Evolutionary conservation across 2,888 invertebrate genomes (phyloP).

Genomic region (Plebejus melissa): DNA sequence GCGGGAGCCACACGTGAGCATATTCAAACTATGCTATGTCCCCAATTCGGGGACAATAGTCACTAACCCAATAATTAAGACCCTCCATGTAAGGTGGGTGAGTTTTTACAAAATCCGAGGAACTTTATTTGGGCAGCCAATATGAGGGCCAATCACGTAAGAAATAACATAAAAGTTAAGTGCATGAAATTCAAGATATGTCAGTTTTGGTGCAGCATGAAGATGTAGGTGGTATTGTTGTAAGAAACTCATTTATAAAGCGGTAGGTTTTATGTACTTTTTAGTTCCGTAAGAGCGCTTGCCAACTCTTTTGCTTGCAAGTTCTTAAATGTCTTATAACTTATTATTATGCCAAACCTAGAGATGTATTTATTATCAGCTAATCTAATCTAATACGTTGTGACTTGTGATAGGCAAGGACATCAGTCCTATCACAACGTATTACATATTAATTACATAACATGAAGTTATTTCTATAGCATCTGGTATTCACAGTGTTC

Average conservation of each 20-base stretch:
- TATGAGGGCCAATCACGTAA: constrained; percentile 23
- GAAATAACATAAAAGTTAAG: constrained; percentile 23
- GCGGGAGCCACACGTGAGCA: constrained; percentile 14
- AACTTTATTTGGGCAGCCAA: constrained; percentile 22
- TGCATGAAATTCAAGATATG: constrained; percentile 25
- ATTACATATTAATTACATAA: no score
- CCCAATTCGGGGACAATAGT: constrained; percentile 23
- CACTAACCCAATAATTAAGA: constrained; percentile 27
- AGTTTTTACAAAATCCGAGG: constrained; percentile 17
- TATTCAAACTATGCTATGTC: constrained; percentile 22
- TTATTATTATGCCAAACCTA: no score
- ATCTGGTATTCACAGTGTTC: no score
- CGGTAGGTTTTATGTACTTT: not conserved
- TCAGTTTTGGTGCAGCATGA: constrained; percentile 19
- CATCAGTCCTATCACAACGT: no score
- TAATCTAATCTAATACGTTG: no score
- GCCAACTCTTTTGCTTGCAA: not conserved
- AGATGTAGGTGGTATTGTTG: constrained; percentile 18
- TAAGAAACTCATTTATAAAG: not conserved
- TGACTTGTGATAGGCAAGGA: no score
- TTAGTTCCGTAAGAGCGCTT: not conserved
- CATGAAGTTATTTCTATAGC: no score
- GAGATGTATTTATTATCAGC: no score
- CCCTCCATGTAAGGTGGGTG: constrained; percentile 15
- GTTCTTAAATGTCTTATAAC: no score